Base-by-base conservation (phyloP, 2,113 vertebrate genomes). In the Grus americana region DNA sequence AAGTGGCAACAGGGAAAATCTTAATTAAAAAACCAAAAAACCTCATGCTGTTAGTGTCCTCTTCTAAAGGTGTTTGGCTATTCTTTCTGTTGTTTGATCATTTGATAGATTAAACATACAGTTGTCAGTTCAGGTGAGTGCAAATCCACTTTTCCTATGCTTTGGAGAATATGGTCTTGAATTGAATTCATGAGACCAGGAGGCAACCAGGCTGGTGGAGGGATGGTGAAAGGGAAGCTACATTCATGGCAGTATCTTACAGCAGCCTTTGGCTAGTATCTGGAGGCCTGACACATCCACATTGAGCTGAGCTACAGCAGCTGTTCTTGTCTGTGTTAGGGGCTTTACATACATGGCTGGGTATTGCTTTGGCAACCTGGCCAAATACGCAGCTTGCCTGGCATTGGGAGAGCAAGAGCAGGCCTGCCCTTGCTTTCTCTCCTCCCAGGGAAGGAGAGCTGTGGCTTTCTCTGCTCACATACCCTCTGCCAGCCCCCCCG, bases 281-380 rank as follows among this genome's bases (percentile, higher is more conserved):
- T 71, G 78, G 75, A 44, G 66, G 5, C 26, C 70, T 85, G 59
- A 67, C 10, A 22, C 10, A 15, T 83, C 61, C n/a, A 16, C 17
- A 1, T 2, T 16, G 61, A 67, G 44, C 80, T 90, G 65, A 74
- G 83, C 55, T 54, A 8, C 20, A 75, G 75, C 70, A 86, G 52
- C 70, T 90, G 47, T 74, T 73, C 44, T 87, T 66, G 18, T 40
- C 38, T 50, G 30, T 84, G 15, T 88, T 59, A 55, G 18, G 54
- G 88, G 27, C 24, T 90, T 42, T 46, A 21, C 0, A 0, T 49
- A 26, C 0, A 0, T 61, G 62, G 26, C 50, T 82, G 78, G 30
- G 20, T 63, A 6, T 47, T 87, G 76, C 63, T 67, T 30, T 87
- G 80, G 65, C 47, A 87, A 46, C 42, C n/a, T 55, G 52, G 34